phyloP scores from a whole-genome alignment of 2,888 invertebrate genomes.

The Nemotelus pantherinus region DNA sequence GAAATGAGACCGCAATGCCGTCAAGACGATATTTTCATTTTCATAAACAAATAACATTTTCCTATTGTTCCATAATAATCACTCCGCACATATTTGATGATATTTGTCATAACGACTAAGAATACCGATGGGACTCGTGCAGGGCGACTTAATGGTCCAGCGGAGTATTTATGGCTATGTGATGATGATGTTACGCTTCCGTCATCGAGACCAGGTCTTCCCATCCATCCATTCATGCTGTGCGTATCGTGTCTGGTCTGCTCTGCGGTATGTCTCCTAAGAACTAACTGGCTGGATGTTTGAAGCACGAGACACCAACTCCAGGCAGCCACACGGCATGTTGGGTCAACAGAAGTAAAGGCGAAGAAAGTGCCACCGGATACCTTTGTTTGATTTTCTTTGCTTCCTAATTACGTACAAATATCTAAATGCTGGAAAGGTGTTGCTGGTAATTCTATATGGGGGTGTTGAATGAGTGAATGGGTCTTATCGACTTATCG shows the following conservation, averaged over 20 bases:
- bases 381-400: conserved; percentile 37
- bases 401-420: conserved; percentile 29
- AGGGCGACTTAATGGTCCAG: not conserved
- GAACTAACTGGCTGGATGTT: too few relatives aligned
- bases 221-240: too few relatives aligned
- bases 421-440: conserved; percentile 5
- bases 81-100: conserved; percentile 25
- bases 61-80: conserved; percentile 7
- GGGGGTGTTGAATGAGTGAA: conserved; percentile 8
- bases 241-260: too few relatives aligned
- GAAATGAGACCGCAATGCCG: conserved; percentile 23
- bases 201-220: too few relatives aligned
- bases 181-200: too few relatives aligned
- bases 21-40: conserved; percentile 10
- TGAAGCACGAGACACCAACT: too few relatives aligned
- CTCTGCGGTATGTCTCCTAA: too few relatives aligned
- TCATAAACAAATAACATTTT: conserved; percentile 24
- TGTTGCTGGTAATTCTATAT: conserved; percentile 12
- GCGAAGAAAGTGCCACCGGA: conserved; percentile 27
- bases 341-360: too few relatives aligned
- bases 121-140: not conserved
- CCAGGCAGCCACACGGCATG: too few relatives aligned
- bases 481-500: conserved; percentile 1
- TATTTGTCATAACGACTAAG: conserved; percentile 8
- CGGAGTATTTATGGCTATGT: not conserved